These are phyloP conservation scores for Bolinopsis microptera DNA, from an alignment of 37 sponge, comb jelly and placozoan genomes.

Conservation along the genomic window DNA sequence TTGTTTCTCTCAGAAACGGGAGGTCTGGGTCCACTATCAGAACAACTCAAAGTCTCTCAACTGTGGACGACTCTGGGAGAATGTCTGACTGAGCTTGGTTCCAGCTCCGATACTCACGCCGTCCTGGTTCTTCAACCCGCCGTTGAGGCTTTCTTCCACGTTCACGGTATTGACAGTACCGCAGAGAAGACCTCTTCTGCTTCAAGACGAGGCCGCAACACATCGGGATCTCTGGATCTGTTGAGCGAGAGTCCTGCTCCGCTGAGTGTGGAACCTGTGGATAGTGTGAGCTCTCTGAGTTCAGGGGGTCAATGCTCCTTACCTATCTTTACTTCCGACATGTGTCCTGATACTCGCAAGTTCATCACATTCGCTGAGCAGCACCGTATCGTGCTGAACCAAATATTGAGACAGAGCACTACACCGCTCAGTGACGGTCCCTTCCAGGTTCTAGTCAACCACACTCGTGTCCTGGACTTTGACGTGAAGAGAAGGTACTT, in stretches of 20 bases:
- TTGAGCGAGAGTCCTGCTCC: conserved; percentile 30
- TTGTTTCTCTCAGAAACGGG: background rate
- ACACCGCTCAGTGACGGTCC: conserved; percentile 89
- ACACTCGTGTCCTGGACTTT: conserved; percentile 96
- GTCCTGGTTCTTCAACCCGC: conserved; percentile 92
- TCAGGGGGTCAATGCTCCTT: conserved; percentile 67
- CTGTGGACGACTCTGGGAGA: conserved; percentile 85
- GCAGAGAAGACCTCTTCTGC: background rate
- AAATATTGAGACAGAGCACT: conserved; percentile 92
- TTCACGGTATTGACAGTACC: conserved; percentile 74
- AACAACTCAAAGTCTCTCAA: conserved; percentile 81
- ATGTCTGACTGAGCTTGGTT: conserved; percentile 81
- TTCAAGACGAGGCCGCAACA: conserved; percentile 6
- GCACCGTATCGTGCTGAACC: conserved; percentile 93
- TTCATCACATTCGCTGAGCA: conserved; percentile 95
- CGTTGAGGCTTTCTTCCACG: conserved; percentile 97
- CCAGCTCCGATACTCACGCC: conserved; percentile 88
- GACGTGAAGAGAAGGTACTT: conserved; percentile 96
- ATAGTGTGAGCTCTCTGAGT: conserved; percentile 6
- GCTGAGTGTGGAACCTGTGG: conserved; percentile 55
- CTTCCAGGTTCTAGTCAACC: conserved; percentile 88
- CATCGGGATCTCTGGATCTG: conserved; percentile 18
- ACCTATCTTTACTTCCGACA: conserved; percentile 36
- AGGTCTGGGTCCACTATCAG: conserved; percentile 69
- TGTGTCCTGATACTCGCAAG: conserved; percentile 82